Conservation (phyloP, 2,888 invertebrate species). For the Rhingia campestris region DNA sequence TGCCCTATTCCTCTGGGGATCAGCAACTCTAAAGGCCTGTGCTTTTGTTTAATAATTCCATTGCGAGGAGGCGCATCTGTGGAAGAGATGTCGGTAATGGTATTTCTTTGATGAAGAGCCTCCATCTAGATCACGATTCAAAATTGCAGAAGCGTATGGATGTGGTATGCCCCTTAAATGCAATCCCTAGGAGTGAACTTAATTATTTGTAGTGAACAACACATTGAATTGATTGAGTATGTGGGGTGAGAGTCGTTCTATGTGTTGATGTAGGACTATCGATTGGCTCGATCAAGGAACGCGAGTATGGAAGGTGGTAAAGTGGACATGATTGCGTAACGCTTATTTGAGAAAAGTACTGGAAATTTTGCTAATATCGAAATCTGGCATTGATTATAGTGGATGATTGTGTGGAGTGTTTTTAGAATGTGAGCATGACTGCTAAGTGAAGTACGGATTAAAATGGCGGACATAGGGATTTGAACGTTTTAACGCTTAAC, state of each 20-base stretch:
- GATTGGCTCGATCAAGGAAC: neutral
- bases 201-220: slow-evolving; percentile 56
- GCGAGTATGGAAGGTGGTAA: neutral
- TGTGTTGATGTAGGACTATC: neutral
- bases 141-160: slow-evolving; percentile 20
- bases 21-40: slow-evolving; percentile 1
- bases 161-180: slow-evolving; percentile 25
- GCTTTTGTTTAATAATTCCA: slow-evolving; percentile 38
- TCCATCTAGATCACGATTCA: slow-evolving; percentile 56
- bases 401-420: too few species aligned
- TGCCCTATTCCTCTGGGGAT: slow-evolving; percentile 57
- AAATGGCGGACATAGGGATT: too few species aligned
- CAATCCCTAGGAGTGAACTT: slow-evolving; percentile 44
- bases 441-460: too few species aligned
- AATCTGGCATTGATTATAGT: slow-evolving; percentile 20
- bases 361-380: slow-evolving; percentile 29
- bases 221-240: slow-evolving; percentile 1
- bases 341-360: slow-evolving; percentile 16
- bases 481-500: too few species aligned
- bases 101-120: slow-evolving; percentile 50
- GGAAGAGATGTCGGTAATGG: slow-evolving; percentile 35
- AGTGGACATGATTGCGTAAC: slow-evolving; percentile 21
- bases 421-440: too few species aligned
- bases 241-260: neutral
- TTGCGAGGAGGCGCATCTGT: slow-evolving; percentile 16